Base-by-base conservation (phyloP, 2,797 vertebrate genomes). In the Bryconaethiops microstoma region DNA sequence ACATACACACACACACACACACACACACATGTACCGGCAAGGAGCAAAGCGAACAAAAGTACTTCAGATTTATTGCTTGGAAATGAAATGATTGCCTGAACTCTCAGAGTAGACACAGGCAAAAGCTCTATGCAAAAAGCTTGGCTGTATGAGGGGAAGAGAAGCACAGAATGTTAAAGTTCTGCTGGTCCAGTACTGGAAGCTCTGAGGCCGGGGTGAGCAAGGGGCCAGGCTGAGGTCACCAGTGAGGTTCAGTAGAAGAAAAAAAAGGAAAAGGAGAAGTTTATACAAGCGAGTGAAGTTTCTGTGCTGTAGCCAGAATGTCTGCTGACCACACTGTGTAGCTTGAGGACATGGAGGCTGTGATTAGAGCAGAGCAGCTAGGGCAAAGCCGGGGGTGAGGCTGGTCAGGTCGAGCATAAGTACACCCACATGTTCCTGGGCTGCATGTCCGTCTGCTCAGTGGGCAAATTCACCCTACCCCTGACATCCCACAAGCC, bases 341-440 rank as follows among this genome's bases (percentile, higher is more conserved):
- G 68, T 86, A 79, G 86, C 86, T 83, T 17, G 73, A 87, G 86
- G 86, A 86, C 84, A 86, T 86, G 59, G 59, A 82, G 80, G 67
- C 80, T 78, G 83, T 86, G 78, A 84, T 84, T 84, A 84, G 84
- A 84, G 75, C 42, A 77, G 76, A 73, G 72, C 76, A 79, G 82
- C 80, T 77, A 74, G 80, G 84, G 55, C 64, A 67, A 69, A 50
- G 64, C 65, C 71, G 64, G 59, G 79, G 84, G 79, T 86, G 81
- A 87, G 74, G 78, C 78, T 84, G 76, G 69, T 81, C 88, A 91
- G 91, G 89, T 92, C 89, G 87, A 54, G 82, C 88, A 90, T 92
- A 94, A 94, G 91, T 89, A 89, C 90, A 88, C 84, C 91, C 92
- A 94, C 90, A 93, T 94, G 92, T 93, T 91, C 84, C 75, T 78